Percentiles rank a stretch among this genome's conserved stretches.
Evolutionary conservation across 2,888 invertebrate genomes (phyloP).

Genomic region (Drosophila ezoana): DNA sequence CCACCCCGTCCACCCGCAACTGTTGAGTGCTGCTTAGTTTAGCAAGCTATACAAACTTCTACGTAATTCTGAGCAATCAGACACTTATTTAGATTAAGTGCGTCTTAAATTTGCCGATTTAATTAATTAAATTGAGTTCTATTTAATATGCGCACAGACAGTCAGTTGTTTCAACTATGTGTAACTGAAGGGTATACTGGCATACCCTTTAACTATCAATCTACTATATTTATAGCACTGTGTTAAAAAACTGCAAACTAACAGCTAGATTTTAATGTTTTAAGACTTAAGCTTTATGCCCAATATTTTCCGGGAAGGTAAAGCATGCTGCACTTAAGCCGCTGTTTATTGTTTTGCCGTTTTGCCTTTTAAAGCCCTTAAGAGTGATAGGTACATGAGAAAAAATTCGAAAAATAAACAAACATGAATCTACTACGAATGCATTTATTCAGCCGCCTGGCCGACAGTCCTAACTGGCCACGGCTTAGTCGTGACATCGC

Average conservation of each 20-base stretch:
- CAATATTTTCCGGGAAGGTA: no score
- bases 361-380: slow-evolving; percentile 17
- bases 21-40: slow-evolving; percentile 35
- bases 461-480: slow-evolving; percentile 16
- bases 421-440: slow-evolving; percentile 23
- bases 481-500: slow-evolving; percentile 28
- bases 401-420: slow-evolving; percentile 16
- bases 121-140: slow-evolving; percentile 74
- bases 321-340: not conserved
- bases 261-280: no score
- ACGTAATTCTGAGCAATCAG: slow-evolving; percentile 49
- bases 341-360: not conserved
- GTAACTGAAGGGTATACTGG: not conserved
- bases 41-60: slow-evolving; percentile 35
- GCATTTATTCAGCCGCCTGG: slow-evolving; percentile 13
- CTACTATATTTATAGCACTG: not conserved
- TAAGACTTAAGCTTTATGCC: no score
- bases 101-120: slow-evolving; percentile 53
- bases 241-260: no score
- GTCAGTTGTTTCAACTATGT: not conserved
- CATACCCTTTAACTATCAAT: not conserved
- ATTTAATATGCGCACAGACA: slow-evolving; percentile 24
- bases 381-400: slow-evolving; percentile 16
- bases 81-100: slow-evolving; percentile 64
- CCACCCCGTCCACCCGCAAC: not conserved